These are phyloP conservation scores for Pteropus rufus DNA, from an alignment of 2,797 vertebrate genomes.

Conservation along the genomic window DNA sequence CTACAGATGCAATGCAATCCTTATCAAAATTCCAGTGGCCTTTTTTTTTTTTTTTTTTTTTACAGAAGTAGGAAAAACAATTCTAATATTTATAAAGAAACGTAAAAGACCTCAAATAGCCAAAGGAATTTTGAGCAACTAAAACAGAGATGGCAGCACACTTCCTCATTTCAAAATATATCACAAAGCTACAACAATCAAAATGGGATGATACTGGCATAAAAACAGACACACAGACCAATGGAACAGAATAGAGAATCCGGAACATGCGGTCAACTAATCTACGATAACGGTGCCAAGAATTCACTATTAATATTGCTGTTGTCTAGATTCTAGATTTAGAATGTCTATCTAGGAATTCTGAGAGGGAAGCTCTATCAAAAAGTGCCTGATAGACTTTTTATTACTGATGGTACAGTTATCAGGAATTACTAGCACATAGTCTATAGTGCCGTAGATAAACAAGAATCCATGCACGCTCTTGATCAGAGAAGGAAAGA, in stretches of 20 bases:
- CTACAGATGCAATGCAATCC: too few species aligned
- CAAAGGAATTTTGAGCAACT: background rate
- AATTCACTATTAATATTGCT: background rate
- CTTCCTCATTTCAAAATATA: background rate
- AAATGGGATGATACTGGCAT: background rate
- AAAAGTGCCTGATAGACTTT: background rate
- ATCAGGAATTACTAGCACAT: background rate
- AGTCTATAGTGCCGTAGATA: background rate
- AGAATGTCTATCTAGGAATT: background rate
- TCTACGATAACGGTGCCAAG: background rate
- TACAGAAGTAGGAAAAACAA: too few species aligned
- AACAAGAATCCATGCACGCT: background rate
- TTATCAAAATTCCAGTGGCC: too few species aligned
- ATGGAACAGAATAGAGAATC: background rate
- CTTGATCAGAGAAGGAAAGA: background rate
- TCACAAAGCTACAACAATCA: too few species aligned
- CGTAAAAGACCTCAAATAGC: too few species aligned
- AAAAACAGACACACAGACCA: background rate
- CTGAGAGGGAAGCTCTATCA: background rate
- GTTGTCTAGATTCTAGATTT: background rate
- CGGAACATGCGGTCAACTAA: background rate
- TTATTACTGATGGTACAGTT: background rate
- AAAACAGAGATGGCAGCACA: background rate
- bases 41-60: too few species aligned
- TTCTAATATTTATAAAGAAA: too few species aligned